These are phyloP conservation scores for Sesia apiformis DNA, from an alignment of 2,888 invertebrate species.

Conservation along the genomic window DNA sequence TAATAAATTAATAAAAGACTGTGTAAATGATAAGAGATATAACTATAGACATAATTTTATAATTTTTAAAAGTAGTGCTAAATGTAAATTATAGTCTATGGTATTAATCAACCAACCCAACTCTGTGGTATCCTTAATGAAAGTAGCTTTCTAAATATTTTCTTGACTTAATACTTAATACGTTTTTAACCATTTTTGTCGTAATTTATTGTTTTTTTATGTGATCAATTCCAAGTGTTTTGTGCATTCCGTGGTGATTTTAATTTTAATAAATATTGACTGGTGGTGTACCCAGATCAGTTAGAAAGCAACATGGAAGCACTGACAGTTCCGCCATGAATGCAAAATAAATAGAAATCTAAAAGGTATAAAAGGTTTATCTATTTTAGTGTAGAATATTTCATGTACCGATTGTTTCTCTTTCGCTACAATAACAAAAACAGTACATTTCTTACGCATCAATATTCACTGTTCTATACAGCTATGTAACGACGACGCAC, in stretches of 20 bases:
- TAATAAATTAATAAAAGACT: too few species aligned
- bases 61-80: constrained; percentile 3
- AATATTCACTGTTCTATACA: too few species aligned
- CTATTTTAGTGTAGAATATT: too few species aligned
- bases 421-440: too few species aligned
- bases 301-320: constrained; percentile 76
- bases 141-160: constrained; percentile 68
- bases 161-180: constrained; percentile 20
- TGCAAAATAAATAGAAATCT: constrained; percentile 75
- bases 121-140: constrained; percentile 18
- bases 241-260: constrained; percentile 12
- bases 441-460: too few species aligned
- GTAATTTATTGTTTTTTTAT: not conserved
- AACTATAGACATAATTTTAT: not conserved
- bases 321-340: constrained; percentile 76
- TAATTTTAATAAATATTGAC: constrained; percentile 6
- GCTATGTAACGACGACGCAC: too few species aligned
- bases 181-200: constrained; percentile 2
- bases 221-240: not conserved
- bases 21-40: too few species aligned
- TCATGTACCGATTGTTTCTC: too few species aligned
- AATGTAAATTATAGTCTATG: constrained; percentile 10
- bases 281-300: constrained; percentile 17
- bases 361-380: constrained; percentile 37
- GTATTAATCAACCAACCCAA: constrained; percentile 16